phyloP scores from a whole-genome alignment of 2,113 vertebrate species.

The Ochotona princeps region DNA sequence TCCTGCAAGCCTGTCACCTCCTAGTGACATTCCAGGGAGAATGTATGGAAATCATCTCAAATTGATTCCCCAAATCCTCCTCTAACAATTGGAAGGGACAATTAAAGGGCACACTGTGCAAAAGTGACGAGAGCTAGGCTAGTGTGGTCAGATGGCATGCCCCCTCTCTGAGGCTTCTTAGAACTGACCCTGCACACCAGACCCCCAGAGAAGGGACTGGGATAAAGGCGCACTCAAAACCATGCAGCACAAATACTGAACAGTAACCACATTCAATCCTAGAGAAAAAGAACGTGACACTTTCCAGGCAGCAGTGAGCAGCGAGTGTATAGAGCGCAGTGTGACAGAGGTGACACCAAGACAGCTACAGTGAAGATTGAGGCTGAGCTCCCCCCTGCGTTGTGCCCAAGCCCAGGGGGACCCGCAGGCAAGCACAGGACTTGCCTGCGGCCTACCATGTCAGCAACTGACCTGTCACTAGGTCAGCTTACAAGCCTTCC shows the following conservation, averaged over 20 bases:
- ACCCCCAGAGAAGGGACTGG: neutral
- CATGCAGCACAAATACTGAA: neutral
- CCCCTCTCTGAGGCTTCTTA: neutral
- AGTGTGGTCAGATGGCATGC: neutral
- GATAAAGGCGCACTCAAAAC: neutral
- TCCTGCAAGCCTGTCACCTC: neutral
- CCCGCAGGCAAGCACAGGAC: neutral
- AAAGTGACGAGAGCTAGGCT: neutral
- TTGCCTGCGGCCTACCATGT: accelerated
- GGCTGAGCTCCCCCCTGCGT: too few species aligned
- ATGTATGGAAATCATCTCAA: neutral
- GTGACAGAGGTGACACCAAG: neutral
- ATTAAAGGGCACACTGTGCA: neutral
- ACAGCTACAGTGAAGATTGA: neutral
- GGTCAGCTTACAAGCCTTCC: neutral
- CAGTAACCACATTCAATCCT: too few species aligned
- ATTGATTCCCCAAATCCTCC: neutral
- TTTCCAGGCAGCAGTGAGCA: too few species aligned
- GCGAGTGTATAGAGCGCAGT: too few species aligned
- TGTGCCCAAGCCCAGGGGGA: accelerated
- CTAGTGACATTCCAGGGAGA: neutral
- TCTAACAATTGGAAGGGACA: neutral
- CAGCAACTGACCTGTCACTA: too few species aligned
- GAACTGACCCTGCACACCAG: neutral
- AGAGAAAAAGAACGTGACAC: too few species aligned